phyloP scores from a whole-genome alignment of 2,113 vertebrate species.

The Phyllostomus hastatus region DNA sequence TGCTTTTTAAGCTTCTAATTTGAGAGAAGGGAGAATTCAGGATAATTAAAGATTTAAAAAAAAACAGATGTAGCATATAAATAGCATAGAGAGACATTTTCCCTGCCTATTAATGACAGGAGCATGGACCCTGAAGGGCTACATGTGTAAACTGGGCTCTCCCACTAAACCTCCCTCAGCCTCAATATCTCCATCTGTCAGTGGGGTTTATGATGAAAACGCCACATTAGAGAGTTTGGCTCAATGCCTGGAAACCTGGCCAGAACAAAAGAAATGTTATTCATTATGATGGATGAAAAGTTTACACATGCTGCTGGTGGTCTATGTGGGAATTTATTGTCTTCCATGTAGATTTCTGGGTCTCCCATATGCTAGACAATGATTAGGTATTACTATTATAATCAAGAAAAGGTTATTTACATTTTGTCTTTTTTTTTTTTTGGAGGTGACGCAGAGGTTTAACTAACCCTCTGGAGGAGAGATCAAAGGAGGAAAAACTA shows the following conservation, averaged over 20 bases:
- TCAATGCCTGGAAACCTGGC: background rate
- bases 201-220: background rate
- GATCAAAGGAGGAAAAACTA: background rate
- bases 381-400: background rate
- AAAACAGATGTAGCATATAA: accelerated
- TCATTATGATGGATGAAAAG: background rate
- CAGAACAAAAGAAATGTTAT: background rate
- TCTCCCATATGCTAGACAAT: background rate
- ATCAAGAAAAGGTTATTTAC: background rate
- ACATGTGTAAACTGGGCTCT: background rate
- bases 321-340: background rate
- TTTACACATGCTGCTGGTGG: background rate
- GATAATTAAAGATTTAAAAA: background rate
- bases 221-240: background rate
- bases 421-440: background rate
- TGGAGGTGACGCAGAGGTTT: background rate
- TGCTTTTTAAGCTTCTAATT: background rate
- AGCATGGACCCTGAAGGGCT: background rate
- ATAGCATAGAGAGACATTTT: too few species aligned
- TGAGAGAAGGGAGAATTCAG: background rate
- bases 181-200: background rate
- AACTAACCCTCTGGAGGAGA: background rate
- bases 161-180: background rate
- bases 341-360: background rate
- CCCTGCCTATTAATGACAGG: background rate